Conservation (phyloP, 2,888 invertebrate species). For the Hypomecis punctinalis region DNA sequence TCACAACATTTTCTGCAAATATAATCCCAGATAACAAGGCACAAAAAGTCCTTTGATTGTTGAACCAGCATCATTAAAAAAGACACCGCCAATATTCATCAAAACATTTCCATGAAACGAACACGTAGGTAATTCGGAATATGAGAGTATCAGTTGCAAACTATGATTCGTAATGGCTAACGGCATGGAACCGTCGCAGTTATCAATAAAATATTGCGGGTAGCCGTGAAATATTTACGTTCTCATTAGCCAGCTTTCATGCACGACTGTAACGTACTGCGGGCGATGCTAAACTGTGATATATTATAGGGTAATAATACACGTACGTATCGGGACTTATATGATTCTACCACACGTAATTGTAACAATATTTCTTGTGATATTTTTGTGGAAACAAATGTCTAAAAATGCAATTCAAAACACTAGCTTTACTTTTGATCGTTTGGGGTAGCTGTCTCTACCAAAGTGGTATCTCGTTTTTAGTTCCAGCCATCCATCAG, state of each 20-base stretch:
- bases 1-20: background rate
- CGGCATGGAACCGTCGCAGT: constrained; percentile 45
- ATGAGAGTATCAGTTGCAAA: constrained; percentile 43
- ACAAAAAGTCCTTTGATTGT: background rate
- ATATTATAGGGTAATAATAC: constrained; percentile 9
- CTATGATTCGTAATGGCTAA: constrained; percentile 44
- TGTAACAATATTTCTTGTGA: too few relatives aligned
- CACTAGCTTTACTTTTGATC: too few relatives aligned
- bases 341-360: too few relatives aligned
- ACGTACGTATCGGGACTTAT: too few relatives aligned
- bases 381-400: too few relatives aligned
- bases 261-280: constrained; percentile 40
- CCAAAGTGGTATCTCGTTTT: too few relatives aligned
- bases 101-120: constrained; percentile 27
- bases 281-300: constrained; percentile 37
- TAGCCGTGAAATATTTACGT: constrained; percentile 68
- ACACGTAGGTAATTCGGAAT: constrained; percentile 36
- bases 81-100: constrained; percentile 2
- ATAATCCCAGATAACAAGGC: background rate
- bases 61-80: constrained; percentile 1
- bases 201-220: constrained; percentile 68
- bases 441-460: too few relatives aligned
- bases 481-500: too few relatives aligned
- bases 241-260: constrained; percentile 64
- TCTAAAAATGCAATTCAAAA: too few relatives aligned